Evolutionary conservation across 2,113 vertebrate species (phyloP).

Genomic region (Nycticebus coucang): DNA sequence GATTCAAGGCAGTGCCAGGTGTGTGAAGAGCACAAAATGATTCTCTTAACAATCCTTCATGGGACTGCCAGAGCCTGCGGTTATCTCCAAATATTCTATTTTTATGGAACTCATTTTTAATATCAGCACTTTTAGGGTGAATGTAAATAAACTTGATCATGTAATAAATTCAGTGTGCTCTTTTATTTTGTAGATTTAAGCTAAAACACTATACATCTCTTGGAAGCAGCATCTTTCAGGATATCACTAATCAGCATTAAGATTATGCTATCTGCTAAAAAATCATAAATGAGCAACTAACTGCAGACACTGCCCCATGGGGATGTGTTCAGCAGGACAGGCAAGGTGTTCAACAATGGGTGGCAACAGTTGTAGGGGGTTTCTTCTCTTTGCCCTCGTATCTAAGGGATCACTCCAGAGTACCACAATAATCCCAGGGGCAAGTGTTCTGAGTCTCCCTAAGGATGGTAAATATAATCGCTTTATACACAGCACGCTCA

Average conservation of each 20-base stretch:
- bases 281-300: neutral
- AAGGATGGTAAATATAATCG: neutral
- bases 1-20: neutral
- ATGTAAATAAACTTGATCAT: slow-evolving; percentile 70
- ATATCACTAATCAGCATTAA: neutral
- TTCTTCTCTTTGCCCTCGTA: neutral
- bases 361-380: accelerated
- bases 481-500: neutral
- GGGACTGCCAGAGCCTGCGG: neutral
- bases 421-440: neutral
- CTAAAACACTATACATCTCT: slow-evolving; percentile 44
- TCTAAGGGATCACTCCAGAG: neutral
- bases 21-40: neutral
- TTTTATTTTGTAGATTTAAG: slow-evolving; percentile 64
- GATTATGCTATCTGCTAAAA: slow-evolving; percentile 57
- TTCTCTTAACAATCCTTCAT: neutral
- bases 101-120: slow-evolving; percentile 75
- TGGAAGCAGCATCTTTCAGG: slow-evolving; percentile 47
- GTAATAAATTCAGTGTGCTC: slow-evolving; percentile 57
- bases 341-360: accelerated
- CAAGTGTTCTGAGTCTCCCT: neutral
- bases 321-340: neutral
- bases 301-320: neutral
- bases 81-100: slow-evolving; percentile 49
- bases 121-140: slow-evolving; percentile 14